Evolutionary conservation across 1,140 invertebrate species (phyloP).

Genomic region (Drosophila punjabiensis): DNA sequence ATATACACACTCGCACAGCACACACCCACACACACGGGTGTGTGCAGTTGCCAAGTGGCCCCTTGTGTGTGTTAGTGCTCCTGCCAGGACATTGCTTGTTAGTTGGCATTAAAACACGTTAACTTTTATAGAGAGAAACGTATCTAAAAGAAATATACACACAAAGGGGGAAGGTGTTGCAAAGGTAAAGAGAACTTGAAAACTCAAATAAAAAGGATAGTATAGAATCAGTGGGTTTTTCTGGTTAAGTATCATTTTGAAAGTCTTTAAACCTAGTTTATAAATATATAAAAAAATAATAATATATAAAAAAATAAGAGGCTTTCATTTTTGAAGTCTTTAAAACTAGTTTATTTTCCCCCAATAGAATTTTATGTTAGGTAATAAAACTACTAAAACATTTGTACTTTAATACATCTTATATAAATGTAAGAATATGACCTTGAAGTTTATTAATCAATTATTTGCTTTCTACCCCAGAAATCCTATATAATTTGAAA

Average conservation of each 20-base stretch:
- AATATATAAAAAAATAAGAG: too few relatives aligned
- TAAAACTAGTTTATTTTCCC: background rate
- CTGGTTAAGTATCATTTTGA: background rate
- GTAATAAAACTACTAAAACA: background rate
- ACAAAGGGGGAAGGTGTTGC: background rate
- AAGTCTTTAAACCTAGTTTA: background rate
- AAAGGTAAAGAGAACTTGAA: background rate
- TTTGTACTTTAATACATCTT: background rate
- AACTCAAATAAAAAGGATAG: background rate
- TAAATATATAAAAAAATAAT: too few relatives aligned
- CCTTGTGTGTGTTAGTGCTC: conserved; percentile 39
- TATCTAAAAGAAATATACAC: conserved; percentile 30
- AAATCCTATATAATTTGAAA: background rate
- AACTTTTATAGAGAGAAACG: conserved; percentile 30
- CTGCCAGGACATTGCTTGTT: conserved; percentile 59
- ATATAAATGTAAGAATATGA: background rate
- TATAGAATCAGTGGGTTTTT: background rate
- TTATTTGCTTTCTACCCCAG: too few relatives aligned
- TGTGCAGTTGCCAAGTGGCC: conserved; percentile 65
- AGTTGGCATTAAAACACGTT: conserved; percentile 57
- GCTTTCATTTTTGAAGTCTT: background rate
- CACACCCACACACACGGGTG: conserved; percentile 3
- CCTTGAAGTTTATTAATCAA: too few relatives aligned
- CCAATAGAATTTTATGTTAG: background rate
- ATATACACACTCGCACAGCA: conserved; percentile 21